Evolutionary conservation across 2,113 vertebrate species (phyloP), one percentile per base, ranked within the genome.

Genomic region (Nymphicus hollandicus): DNA sequence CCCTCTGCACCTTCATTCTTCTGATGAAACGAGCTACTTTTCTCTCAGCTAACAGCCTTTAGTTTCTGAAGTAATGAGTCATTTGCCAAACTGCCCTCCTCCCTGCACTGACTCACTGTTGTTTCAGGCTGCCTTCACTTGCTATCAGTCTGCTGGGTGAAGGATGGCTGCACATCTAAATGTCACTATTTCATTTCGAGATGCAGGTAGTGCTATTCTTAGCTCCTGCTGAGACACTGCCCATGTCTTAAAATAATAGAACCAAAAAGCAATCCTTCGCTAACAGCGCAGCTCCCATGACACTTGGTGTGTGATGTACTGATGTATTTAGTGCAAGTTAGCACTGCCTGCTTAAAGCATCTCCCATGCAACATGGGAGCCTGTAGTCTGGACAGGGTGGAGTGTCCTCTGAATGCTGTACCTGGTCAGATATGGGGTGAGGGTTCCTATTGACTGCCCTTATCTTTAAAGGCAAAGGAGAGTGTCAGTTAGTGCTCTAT

Each of bases 61-160:
- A 20, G 60, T 92, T 91, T 41, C 78, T 14, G 16, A 5, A 1
- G 22, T 11, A 29, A n/a, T 95, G 96, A 96, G 44, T 94, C 91
- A 95, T 27, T 85, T 74, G 52, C 52, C 37, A 3, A 63, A 47
- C 5, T 56, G 78, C 63, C 41, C 65, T 86, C 93, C 95, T 96
- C 95, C 93, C 91, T n/a, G 70, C 81, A 13, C 91, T 95, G 93
- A 95, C 84, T 97, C 96, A 96, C 86, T 2, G 47, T 14, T 24
- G 50, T 11, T 31, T 17, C 11, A 19, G 79, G 74, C 81, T 89
- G 69, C 69, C 52, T 84, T 82, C 39, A 2, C 50, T 90, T 1
- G 33, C 71, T 79, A 19, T 69, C 70, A 69, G 71, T n/a, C 81
- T 29, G 66, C 74, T 61, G 56, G 19, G n/a, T 3, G 0, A 50